Base-by-base conservation (phyloP, 2,113 vertebrate genomes). In the Megatriorchis doriae region DNA sequence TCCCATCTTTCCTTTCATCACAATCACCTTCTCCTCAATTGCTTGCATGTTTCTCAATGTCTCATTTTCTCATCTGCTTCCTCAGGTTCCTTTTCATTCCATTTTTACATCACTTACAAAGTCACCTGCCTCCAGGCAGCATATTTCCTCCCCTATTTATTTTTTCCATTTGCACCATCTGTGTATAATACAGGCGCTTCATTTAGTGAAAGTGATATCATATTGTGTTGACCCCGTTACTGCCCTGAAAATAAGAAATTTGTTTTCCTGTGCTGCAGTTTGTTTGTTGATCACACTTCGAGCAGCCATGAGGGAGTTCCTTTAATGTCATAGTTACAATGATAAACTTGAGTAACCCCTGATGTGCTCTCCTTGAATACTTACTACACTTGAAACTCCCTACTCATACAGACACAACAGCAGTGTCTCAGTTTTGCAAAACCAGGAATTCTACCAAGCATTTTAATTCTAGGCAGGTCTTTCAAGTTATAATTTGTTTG, bases 71-170 rank as follows among this genome's bases (percentile, higher is more conserved):
- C 61, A 70, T 61, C 67, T 86, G 45, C 50, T 31, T 82, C 68
- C 65, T 86, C 53, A 55, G 58, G 48, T 71, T 94, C 48, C 38
- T 93, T 83, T 84, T 50, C 58, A n/a, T 91, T 87, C 73, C 80
- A 45, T 88, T 85, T 88, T 87, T 55, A 52, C 66, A 81, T 66
- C 55, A 25, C 32, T 75, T 75, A 68, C 52, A 87, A 87, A 84
- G 83, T 92, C 88, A 95, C 93, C 97, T 95, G 75, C 90, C 93
- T 83, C 65, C 63, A 94, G 91, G 94, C 91, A 75, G 25, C 61
- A 31, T 40, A 47, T 93, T 95, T 91, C 61, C 34, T 79, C 43
- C 61, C 32, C 61, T 81, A 6, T 85, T 89, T 87, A 34, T 56
- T 56, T 94, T 81, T 96, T 56, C 52, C 36, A 87, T 89, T 91